Conservation (phyloP, 2,797 vertebrate genomes). For the Gymnopithys bicolor region DNA sequence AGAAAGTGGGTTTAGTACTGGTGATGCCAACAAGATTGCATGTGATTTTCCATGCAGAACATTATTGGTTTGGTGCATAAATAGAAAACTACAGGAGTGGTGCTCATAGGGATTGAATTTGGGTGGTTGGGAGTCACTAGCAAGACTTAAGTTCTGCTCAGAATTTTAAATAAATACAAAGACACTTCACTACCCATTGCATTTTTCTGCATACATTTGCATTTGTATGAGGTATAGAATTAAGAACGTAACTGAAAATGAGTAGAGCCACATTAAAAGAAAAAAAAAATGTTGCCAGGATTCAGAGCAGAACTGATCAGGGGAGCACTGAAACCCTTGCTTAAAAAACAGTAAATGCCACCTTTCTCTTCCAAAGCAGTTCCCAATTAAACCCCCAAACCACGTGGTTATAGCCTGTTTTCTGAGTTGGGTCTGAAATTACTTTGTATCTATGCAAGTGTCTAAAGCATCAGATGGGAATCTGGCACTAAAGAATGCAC, state of each 20-base stretch:
- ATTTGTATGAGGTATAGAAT: not conserved
- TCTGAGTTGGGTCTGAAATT: not conserved
- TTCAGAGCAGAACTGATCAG: not conserved
- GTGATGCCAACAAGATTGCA: not conserved
- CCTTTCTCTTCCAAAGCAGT: not conserved
- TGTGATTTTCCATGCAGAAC: not conserved
- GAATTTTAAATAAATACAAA: conserved; percentile 17
- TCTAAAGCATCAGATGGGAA: not conserved
- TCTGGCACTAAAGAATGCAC: not conserved
- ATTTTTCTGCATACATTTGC: not conserved
- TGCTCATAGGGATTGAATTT: not conserved
- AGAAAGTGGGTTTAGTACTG: not conserved
- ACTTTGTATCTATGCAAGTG: not conserved
- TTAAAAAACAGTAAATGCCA: not conserved
- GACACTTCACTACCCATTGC: not conserved
- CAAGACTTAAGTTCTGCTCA: not conserved
- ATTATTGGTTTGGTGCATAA: not conserved
- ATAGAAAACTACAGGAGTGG: not conserved
- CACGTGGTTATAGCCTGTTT: not conserved
- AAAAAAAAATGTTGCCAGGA: not conserved
- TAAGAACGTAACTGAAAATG: not conserved
- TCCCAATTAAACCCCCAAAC: not conserved
- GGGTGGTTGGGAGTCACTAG: not conserved
- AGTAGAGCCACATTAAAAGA: not conserved
- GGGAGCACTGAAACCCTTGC: not conserved